Conservation (phyloP, 2,797 vertebrate genomes). For the Tapera naevia region DNA sequence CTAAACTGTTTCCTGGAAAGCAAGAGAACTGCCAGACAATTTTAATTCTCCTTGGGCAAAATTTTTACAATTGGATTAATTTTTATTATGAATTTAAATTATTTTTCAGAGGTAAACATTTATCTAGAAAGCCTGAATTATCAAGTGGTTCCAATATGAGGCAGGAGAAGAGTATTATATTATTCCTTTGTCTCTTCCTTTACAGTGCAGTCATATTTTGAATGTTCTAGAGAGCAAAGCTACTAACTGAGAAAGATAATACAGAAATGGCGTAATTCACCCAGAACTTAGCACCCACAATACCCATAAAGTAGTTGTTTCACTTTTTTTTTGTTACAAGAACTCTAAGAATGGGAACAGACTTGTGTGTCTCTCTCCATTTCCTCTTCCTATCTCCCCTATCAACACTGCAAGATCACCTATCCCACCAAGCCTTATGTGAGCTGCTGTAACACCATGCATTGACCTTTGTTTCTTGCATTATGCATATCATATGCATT, state of each 20-base stretch:
- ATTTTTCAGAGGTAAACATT: not conserved
- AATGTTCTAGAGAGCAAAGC: not conserved
- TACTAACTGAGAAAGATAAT: not conserved
- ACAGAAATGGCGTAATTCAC: not conserved
- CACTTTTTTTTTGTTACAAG: not conserved
- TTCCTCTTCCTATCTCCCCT: not conserved
- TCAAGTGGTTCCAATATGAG: not conserved
- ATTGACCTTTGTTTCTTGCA: not conserved
- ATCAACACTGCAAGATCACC: not conserved
- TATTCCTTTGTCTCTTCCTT: not conserved
- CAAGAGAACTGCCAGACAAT: not conserved
- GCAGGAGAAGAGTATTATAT: not conserved
- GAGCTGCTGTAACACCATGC: not conserved
- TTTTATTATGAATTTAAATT: not conserved
- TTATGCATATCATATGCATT: not conserved
- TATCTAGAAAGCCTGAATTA: not conserved
- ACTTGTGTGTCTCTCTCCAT: not conserved
- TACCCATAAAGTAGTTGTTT: not conserved
- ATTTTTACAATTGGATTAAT: not conserved
- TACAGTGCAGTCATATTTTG: not conserved
- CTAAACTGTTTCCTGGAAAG: constrained; percentile 18
- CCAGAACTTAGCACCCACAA: not conserved
- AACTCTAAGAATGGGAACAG: not conserved
- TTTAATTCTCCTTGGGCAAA: constrained; percentile 2
- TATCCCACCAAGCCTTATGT: not conserved